Conservation (phyloP, 2,888 invertebrate species). For the Petrolisthes cinctipes region DNA sequence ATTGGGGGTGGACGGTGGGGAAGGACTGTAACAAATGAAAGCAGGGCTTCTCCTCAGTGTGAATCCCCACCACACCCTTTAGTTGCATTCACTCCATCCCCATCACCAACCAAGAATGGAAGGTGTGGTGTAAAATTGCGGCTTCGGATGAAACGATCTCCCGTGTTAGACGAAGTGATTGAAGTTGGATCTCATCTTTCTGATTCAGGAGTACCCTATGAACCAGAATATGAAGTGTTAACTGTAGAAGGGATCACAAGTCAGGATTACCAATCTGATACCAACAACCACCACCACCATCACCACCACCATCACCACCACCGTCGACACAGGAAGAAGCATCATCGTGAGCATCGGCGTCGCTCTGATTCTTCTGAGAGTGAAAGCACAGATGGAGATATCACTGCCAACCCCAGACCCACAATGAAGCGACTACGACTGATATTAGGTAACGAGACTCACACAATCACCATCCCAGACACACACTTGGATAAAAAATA, state of each 20-base stretch:
- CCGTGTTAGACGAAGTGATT: conserved; percentile 85
- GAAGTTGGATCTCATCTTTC: conserved; percentile 71
- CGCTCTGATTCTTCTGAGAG: conserved; percentile 61
- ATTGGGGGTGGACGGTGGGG: conserved; percentile 51
- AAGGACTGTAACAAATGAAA: conserved; percentile 40
- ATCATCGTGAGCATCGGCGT: conserved; percentile 49
- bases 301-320: conserved; percentile 56
- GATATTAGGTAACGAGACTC: conserved; percentile 60
- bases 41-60: conserved; percentile 56
- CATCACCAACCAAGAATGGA: conserved; percentile 48
- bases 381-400: conserved; percentile 55
- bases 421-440: conserved; percentile 62
- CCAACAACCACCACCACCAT: conserved; percentile 30
- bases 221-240: conserved; percentile 64
- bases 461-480: conserved; percentile 61
- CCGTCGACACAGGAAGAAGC: conserved; percentile 53
- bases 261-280: conserved; percentile 51
- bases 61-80: conserved; percentile 60
- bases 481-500: conserved; percentile 52
- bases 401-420: conserved; percentile 44
- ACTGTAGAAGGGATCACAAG: conserved; percentile 61
- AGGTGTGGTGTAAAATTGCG: conserved; percentile 77
- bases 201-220: conserved; percentile 52
- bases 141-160: conserved; percentile 87
- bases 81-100: conserved; percentile 48